Evolutionary conservation across 2,888 invertebrate genomes (phyloP).

Genomic region (Nomada goodeniana): DNA sequence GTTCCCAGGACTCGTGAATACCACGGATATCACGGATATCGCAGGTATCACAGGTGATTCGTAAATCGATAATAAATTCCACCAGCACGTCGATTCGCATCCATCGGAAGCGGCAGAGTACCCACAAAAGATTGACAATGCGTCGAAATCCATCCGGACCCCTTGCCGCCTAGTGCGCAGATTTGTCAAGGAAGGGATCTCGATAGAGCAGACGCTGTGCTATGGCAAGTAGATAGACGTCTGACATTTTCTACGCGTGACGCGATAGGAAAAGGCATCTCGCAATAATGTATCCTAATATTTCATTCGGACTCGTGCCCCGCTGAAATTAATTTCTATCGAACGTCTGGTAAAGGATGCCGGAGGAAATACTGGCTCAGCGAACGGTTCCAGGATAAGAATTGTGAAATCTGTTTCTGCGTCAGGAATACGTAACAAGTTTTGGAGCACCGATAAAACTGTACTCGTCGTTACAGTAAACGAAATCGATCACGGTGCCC

Average conservation of each 20-base stretch:
- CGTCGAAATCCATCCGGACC: not conserved
- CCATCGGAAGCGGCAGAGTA: conserved; percentile 21
- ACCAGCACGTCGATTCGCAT: conserved; percentile 13
- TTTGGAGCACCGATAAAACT: not conserved
- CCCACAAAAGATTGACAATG: conserved; percentile 43
- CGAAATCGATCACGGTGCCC: not conserved
- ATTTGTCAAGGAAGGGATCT: conserved; percentile 39
- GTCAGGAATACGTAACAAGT: no score
- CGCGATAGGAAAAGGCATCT: not conserved
- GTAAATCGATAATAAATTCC: conserved; percentile 26
- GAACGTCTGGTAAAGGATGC: not conserved
- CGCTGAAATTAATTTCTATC: not conserved
- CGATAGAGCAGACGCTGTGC: conserved; percentile 38
- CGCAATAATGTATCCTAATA: not conserved
- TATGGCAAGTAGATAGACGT: conserved; percentile 4
- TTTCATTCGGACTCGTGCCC: conserved; percentile 6
- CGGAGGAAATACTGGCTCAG: no score
- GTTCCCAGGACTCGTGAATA: no score
- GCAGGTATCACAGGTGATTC: not conserved
- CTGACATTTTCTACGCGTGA: not conserved
- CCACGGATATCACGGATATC: no score
- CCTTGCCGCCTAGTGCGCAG: not conserved
- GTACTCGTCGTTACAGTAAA: not conserved
- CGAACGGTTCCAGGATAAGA: not conserved
- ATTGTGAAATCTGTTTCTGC: not conserved